These are phyloP conservation scores for Drosophila fuyamai DNA, from an alignment of 1,140 invertebrate species.

Conservation along the genomic window DNA sequence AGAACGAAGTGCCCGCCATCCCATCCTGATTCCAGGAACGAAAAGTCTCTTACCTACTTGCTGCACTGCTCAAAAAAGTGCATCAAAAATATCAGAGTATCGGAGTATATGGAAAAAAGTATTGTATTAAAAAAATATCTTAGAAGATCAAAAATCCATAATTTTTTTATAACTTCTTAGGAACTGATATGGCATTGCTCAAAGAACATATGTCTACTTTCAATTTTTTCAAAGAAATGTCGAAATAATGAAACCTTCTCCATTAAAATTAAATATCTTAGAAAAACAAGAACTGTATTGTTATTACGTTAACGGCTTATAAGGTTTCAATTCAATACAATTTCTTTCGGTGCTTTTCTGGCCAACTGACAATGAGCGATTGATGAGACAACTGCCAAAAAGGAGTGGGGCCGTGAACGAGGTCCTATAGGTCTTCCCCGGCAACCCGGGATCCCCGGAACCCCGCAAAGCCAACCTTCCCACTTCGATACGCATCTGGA, in stretches of 20 bases:
- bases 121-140: too few species aligned
- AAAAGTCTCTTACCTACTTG: constrained; percentile 4
- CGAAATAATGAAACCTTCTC: too few species aligned
- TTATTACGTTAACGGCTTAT: too few species aligned
- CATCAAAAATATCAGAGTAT: background rate
- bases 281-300: too few species aligned
- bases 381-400: constrained; percentile 58
- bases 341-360: constrained; percentile 3
- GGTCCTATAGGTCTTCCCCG: background rate
- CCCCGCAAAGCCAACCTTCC: background rate
- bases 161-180: too few species aligned
- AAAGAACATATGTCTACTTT: too few species aligned
- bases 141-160: background rate
- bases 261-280: too few species aligned
- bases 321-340: too few species aligned
- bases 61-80: constrained; percentile 8
- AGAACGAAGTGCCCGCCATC: constrained; percentile 9
- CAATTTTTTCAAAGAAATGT: too few species aligned
- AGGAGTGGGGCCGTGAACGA: constrained; percentile 7
- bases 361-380: constrained; percentile 48
- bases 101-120: background rate
- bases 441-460: background rate
- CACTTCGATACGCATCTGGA: constrained; percentile 45
- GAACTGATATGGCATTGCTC: too few species aligned
- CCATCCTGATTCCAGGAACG: constrained; percentile 33